Conservation (phyloP, 2,888 invertebrate genomes). For the Agrotis clavis region DNA sequence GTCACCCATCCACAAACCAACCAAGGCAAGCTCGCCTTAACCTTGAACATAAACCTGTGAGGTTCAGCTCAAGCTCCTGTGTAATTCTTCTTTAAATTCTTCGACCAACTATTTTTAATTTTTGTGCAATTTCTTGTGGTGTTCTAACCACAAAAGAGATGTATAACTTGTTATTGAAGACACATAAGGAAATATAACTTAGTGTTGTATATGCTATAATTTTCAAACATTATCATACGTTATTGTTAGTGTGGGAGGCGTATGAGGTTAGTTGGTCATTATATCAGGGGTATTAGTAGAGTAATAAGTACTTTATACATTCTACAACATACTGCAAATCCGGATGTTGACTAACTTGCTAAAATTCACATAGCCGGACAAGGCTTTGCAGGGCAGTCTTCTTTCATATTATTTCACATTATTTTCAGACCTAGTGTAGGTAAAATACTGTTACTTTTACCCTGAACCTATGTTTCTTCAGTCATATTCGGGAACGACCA, state of each 20-base stretch:
- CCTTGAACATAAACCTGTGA: no score
- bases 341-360: background rate
- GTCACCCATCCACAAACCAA: no score
- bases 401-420: no score
- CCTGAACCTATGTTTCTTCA: no score
- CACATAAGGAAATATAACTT: slow-evolving; percentile 29
- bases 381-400: background rate
- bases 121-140: background rate
- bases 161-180: background rate
- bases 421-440: no score
- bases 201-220: slow-evolving; percentile 20
- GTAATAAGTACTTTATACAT: slow-evolving; percentile 6
- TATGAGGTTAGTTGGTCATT: slow-evolving; percentile 9
- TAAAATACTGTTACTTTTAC: no score
- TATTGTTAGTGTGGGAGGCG: slow-evolving; percentile 38
- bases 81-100: no score
- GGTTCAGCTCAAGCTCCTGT: no score
- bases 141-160: slow-evolving; percentile 14
- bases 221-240: slow-evolving; percentile 35
- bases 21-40: no score
- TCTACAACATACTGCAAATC: slow-evolving; percentile 12
- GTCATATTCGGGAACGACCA: no score
- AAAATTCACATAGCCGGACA: background rate
- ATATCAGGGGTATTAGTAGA: slow-evolving; percentile 9
- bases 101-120: no score